A percentile compares a stretch with the other conserved stretches of the same genome.
These are phyloP conservation scores for Choreutis nemorana DNA, from an alignment of 2,888 invertebrate species.

Conservation along the genomic window DNA sequence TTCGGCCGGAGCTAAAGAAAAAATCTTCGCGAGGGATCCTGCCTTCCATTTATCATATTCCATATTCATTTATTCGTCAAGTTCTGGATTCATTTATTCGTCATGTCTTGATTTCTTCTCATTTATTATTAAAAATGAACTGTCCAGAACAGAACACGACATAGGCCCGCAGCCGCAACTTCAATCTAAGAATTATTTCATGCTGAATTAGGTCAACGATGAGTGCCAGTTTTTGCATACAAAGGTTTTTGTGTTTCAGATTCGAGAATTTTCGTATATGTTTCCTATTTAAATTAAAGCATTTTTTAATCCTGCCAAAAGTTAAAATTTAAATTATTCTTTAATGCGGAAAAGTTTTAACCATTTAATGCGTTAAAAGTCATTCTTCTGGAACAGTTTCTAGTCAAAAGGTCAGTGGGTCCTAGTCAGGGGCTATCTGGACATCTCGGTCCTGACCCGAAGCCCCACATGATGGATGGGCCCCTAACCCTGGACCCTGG, in stretches of 20 bases:
- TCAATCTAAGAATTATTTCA: slow-evolving; percentile 61
- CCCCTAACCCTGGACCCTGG: slow-evolving; percentile 21
- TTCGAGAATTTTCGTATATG: too few species aligned
- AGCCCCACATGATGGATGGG: slow-evolving; percentile 39
- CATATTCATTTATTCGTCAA: slow-evolving; percentile 69
- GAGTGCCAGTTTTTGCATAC: too few species aligned
- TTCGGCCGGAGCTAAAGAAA: slow-evolving; percentile 63
- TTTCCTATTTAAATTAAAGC: too few species aligned
- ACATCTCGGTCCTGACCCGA: slow-evolving; percentile 34
- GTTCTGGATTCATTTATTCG: slow-evolving; percentile 69
- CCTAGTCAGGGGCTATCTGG: too few species aligned
- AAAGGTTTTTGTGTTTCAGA: too few species aligned
- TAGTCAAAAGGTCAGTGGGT: too few species aligned
- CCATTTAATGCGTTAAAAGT: too few species aligned
- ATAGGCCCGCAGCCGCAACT: slow-evolving; percentile 57
- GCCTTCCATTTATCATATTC: slow-evolving; percentile 66
- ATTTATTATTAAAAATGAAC: slow-evolving; percentile 70
- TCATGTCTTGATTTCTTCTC: slow-evolving; percentile 68
- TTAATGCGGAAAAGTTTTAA: too few species aligned
- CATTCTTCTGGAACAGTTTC: slow-evolving; percentile 19
- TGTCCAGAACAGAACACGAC: slow-evolving; percentile 57
- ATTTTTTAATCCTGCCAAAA: too few species aligned
- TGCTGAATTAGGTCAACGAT: slow-evolving; percentile 45
- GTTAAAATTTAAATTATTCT: too few species aligned
- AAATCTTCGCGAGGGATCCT: slow-evolving; percentile 63